Conservation (phyloP, 2,797 vertebrate species). For the Sebastes diaconus region DNA sequence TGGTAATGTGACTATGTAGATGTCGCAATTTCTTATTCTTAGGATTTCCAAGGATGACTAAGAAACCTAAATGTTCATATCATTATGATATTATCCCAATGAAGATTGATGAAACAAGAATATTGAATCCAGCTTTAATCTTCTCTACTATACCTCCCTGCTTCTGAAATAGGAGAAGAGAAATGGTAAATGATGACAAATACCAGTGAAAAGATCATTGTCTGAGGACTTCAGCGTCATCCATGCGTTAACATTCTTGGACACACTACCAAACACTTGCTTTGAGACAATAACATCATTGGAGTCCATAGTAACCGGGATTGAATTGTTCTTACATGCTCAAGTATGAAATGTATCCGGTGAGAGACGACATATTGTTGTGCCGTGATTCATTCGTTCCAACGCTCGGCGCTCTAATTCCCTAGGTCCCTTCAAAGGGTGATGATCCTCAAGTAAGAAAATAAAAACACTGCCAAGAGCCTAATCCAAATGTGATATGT, state of each 20-base stretch:
- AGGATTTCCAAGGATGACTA: neutral
- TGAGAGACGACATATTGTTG: constrained; percentile 58
- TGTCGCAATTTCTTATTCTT: neutral
- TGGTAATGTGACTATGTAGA: neutral
- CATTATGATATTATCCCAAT: neutral
- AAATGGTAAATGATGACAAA: neutral
- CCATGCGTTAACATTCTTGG: neutral
- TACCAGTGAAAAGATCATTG: neutral
- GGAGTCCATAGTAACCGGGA: constrained; percentile 12
- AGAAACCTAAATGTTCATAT: neutral
- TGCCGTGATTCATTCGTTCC: constrained; percentile 58
- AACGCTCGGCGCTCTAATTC: constrained; percentile 64
- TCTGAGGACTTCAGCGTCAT: neutral
- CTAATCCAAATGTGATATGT: constrained; percentile 67
- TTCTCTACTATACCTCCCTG: neutral
- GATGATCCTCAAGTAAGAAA: constrained; percentile 35
- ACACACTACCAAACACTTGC: constrained; percentile 4
- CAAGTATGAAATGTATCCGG: constrained; percentile 52
- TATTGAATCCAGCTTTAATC: neutral
- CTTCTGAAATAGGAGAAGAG: neutral
- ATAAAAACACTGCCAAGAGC: constrained; percentile 43
- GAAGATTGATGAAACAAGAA: neutral
- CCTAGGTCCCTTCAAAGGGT: constrained; percentile 26
- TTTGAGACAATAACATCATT: constrained; percentile 23
- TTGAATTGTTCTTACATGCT: constrained; percentile 50